Evolutionary conservation across 2,888 invertebrate species (phyloP).

Genomic region (Furcula furcula): DNA sequence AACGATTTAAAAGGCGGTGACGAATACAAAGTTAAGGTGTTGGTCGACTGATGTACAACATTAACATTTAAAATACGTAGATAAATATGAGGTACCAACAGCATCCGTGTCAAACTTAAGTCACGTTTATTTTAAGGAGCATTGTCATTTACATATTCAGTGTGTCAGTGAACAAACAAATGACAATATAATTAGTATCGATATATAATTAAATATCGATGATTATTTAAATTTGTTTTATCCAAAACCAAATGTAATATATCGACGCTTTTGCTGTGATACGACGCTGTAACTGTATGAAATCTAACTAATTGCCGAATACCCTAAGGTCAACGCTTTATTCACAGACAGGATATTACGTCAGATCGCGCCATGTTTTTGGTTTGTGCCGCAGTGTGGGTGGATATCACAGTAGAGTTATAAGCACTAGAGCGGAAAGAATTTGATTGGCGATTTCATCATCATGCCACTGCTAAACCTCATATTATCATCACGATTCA

Average conservation of each 20-base stretch:
- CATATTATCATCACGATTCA: constrained; percentile 2
- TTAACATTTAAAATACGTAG: background rate
- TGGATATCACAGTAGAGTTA: constrained; percentile 13
- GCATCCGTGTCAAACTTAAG: background rate
- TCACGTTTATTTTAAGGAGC: background rate
- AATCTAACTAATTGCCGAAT: background rate
- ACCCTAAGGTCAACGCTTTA: constrained; percentile 22
- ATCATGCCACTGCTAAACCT: constrained; percentile 8
- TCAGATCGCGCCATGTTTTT: constrained; percentile 29
- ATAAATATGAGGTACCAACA: background rate
- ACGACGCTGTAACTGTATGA: background rate
- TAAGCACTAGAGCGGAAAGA: constrained; percentile 2
- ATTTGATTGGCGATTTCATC: constrained; percentile 4
- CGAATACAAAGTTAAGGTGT: background rate
- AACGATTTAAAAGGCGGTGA: background rate
- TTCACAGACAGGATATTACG: constrained; percentile 39
- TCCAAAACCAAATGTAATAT: no score
- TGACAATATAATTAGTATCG: no score
- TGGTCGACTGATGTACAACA: background rate
- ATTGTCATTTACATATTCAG: no score
- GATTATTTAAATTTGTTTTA: no score
- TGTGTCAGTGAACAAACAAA: no score
- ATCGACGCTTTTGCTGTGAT: no score
- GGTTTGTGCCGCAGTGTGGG: constrained; percentile 21
- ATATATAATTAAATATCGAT: no score